phyloP scores from a whole-genome alignment of 2,888 invertebrate species.

The Eupithecia pulchellata region DNA sequence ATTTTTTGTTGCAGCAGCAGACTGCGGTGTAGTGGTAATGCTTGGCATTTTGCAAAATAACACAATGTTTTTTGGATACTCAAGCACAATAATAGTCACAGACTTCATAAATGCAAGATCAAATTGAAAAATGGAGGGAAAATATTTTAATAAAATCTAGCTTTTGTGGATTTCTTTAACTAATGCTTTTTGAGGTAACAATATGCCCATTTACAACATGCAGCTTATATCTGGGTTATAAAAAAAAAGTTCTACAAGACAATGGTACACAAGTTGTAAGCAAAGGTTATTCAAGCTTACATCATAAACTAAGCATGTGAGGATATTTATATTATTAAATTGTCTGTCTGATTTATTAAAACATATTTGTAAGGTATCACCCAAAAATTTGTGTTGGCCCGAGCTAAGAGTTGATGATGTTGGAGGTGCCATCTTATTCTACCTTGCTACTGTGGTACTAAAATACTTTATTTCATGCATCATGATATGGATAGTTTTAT shows the following conservation, averaged over 20 bases:
- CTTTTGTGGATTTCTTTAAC: neutral
- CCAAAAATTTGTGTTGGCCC: neutral
- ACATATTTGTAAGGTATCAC: neutral
- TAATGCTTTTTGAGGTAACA: neutral
- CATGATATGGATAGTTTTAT: neutral
- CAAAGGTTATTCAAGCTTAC: neutral
- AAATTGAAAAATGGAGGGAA: slow-evolving; percentile 15
- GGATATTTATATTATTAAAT: neutral
- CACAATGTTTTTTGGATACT: neutral
- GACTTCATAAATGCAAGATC: neutral
- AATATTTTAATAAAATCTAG: neutral
- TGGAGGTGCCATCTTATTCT: neutral
- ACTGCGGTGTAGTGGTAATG: too few relatives aligned
- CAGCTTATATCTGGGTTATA: neutral
- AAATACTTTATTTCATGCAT: neutral
- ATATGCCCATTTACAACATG: neutral
- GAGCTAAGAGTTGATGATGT: neutral
- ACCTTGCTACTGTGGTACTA: neutral
- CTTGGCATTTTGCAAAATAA: too few relatives aligned
- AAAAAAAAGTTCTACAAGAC: too few relatives aligned
- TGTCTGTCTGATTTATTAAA: neutral
- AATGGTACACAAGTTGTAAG: too few relatives aligned
- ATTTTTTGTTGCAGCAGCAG: too few relatives aligned
- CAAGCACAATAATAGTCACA: neutral
- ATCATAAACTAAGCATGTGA: neutral